Evolutionary conservation across 2,888 invertebrate species (phyloP).

Genomic region (Stenodema calcarata): DNA sequence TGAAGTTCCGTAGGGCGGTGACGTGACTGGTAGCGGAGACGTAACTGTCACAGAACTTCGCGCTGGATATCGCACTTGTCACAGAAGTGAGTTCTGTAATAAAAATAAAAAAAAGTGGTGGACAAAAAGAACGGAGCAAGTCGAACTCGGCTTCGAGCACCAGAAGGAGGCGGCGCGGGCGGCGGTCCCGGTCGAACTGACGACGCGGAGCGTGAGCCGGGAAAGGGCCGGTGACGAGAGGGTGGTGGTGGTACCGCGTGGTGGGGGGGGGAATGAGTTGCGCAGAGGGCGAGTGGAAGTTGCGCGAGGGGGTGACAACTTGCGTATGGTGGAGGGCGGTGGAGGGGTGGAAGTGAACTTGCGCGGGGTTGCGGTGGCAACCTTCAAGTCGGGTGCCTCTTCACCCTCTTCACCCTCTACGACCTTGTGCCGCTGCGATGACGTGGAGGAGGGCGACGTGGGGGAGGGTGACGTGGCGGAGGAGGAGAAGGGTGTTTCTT

Average conservation of each 20-base stretch:
- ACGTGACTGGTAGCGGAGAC: background rate
- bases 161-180: background rate
- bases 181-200: conserved; percentile 16
- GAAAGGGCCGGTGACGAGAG: background rate
- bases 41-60: background rate
- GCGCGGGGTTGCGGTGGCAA: background rate
- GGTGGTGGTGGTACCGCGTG: background rate
- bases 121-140: too few species aligned
- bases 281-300: background rate
- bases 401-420: background rate
- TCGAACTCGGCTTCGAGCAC: background rate
- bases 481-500: background rate
- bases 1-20: background rate
- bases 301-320: background rate
- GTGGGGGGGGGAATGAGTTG: background rate
- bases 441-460: too few species aligned
- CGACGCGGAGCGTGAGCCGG: background rate
- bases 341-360: background rate
- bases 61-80: background rate
- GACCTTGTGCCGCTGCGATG: background rate
- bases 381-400: background rate
- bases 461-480: too few species aligned
- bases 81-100: background rate
- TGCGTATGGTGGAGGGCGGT: too few species aligned
- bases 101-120: too few species aligned